These are phyloP conservation scores for Charina bottae DNA, from an alignment of 2,113 vertebrate species.

Conservation along the genomic window DNA sequence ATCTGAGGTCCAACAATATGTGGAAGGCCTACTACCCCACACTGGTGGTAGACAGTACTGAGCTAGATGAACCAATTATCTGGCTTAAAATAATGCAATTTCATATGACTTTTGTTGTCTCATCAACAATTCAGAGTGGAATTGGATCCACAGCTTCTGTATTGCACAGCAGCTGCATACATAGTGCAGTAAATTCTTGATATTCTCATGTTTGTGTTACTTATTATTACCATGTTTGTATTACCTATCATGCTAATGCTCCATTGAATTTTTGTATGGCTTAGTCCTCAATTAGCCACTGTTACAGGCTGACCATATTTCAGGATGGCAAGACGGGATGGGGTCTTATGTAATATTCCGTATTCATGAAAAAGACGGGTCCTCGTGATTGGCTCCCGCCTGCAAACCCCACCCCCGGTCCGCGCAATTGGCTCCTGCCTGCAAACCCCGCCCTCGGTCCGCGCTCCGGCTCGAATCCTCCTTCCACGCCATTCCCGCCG, in stretches of 20 bases:
- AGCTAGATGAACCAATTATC: neutral
- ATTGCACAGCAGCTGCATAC: neutral
- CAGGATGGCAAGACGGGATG: too few relatives aligned
- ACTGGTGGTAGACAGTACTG: neutral
- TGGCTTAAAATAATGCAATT: neutral
- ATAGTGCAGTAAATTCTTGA: neutral
- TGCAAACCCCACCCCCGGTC: too few relatives aligned
- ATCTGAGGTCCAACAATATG: neutral
- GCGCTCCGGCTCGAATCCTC: too few relatives aligned
- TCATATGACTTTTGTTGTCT: neutral
- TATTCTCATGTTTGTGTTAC: neutral
- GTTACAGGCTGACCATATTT: too few relatives aligned
- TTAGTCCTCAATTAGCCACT: neutral
- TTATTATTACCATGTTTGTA: neutral
- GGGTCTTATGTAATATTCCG: too few relatives aligned
- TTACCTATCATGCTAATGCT: neutral
- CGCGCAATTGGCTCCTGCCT: too few relatives aligned
- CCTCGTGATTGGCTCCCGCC: too few relatives aligned
- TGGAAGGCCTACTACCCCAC: neutral
- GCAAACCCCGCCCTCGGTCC: too few relatives aligned
- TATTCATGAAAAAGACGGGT: too few relatives aligned
- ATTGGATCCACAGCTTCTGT: neutral
- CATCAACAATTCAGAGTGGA: neutral
- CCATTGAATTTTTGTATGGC: neutral
- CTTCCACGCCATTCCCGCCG: too few relatives aligned